Evolutionary conservation across 2,113 vertebrate genomes (phyloP).

Genomic region (Heptranchias perlo): DNA sequence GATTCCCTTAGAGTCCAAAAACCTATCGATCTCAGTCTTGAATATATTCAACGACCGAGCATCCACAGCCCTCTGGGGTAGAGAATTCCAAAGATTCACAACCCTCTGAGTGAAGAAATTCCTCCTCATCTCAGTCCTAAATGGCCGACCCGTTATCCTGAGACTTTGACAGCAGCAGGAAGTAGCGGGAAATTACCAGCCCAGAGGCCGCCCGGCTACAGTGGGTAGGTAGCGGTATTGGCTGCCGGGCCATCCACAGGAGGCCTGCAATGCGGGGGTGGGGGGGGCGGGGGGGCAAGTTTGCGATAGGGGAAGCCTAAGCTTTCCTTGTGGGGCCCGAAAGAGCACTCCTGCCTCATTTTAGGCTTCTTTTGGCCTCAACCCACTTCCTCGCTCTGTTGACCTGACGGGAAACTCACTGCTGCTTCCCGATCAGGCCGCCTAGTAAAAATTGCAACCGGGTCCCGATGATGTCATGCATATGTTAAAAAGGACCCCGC

Average conservation of each 20-base stretch:
- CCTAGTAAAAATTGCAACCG: background rate
- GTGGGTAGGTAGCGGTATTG: background rate
- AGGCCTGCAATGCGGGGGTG: background rate
- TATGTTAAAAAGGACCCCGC: no score
- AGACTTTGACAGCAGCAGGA: no score
- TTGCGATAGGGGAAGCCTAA: background rate
- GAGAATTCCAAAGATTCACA: no score
- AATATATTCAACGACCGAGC: no score
- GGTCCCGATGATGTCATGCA: no score
- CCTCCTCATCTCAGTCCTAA: no score
- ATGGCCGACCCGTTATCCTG: no score
- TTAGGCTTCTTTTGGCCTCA: background rate
- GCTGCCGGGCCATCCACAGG: no score
- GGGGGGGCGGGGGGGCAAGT: background rate
- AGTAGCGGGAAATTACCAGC: background rate
- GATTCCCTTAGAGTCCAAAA: no score
- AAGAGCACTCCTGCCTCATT: background rate
- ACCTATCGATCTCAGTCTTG: no score
- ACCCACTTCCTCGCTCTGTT: background rate
- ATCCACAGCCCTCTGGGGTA: no score
- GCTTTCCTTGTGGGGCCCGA: background rate
- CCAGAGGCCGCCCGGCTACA: background rate
- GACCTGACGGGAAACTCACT: background rate
- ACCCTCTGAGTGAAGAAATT: no score
- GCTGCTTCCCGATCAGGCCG: background rate